phyloP scores from a whole-genome alignment of 2,113 vertebrate species.

The Scartelaos histophorus region DNA sequence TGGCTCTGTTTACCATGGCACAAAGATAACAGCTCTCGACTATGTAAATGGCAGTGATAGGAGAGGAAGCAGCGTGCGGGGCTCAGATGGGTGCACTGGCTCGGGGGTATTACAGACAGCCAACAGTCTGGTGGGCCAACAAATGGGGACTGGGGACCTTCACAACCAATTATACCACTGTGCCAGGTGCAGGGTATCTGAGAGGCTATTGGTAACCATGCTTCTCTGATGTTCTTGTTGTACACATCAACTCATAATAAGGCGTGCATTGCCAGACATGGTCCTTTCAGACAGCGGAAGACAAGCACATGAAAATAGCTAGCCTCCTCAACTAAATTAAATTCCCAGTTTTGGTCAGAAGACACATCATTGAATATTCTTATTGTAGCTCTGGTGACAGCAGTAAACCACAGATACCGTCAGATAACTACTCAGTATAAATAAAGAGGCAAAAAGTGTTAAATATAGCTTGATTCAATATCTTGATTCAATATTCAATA shows the following conservation, averaged over 20 bases:
- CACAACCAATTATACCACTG: constrained; percentile 79
- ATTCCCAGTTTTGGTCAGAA: constrained; percentile 54
- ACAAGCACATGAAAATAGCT: constrained; percentile 59
- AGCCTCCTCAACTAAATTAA: constrained; percentile 69
- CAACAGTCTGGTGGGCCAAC: constrained; percentile 69
- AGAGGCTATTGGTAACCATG: constrained; percentile 79
- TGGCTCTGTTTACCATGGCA: constrained; percentile 73
- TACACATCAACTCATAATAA: constrained; percentile 80
- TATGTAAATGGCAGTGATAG: constrained; percentile 83
- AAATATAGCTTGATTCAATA: neutral
- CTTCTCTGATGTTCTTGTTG: constrained; percentile 79
- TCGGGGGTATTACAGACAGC: constrained; percentile 73
- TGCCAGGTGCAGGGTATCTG: constrained; percentile 80
- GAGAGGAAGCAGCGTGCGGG: constrained; percentile 75
- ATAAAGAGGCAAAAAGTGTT: neutral
- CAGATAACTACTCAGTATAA: constrained; percentile 6
- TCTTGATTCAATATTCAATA: neutral
- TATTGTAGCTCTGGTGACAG: constrained; percentile 22
- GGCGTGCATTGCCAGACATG: constrained; percentile 72
- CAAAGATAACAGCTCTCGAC: constrained; percentile 82
- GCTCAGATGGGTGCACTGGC: constrained; percentile 79
- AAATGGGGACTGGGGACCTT: constrained; percentile 71
- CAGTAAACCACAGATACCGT: constrained; percentile 18
- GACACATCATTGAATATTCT: constrained; percentile 41
- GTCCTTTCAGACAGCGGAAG: constrained; percentile 60